These are phyloP conservation scores for Apeira syringaria DNA, from an alignment of 2,888 invertebrate species.

Conservation along the genomic window DNA sequence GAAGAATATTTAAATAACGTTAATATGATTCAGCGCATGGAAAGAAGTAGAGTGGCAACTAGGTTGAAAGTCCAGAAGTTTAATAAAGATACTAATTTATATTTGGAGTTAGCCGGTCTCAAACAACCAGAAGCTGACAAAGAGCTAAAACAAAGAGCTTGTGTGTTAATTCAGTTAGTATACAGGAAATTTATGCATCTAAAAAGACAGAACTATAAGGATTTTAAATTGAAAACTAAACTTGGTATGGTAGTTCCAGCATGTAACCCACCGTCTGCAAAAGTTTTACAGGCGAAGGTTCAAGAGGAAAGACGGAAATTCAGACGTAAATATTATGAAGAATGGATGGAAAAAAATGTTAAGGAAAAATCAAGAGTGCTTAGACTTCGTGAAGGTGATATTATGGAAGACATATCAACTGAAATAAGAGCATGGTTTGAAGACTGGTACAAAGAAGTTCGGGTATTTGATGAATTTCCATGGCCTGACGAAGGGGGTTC, in stretches of 20 bases:
- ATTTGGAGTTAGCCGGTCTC: slow-evolving; percentile 64
- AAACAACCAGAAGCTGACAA: slow-evolving; percentile 55
- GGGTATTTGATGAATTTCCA: slow-evolving; percentile 89
- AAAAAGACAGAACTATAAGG: slow-evolving; percentile 60
- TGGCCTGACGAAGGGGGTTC: slow-evolving; percentile 88
- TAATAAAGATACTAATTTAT: slow-evolving; percentile 60
- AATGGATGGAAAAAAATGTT: slow-evolving; percentile 67
- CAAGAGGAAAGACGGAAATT: slow-evolving; percentile 71
- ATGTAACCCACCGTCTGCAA: slow-evolving; percentile 67
- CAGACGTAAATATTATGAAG: slow-evolving; percentile 66
- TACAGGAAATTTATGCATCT: slow-evolving; percentile 72
- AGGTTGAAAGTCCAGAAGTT: slow-evolving; percentile 46
- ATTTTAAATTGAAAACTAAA: slow-evolving; percentile 65
- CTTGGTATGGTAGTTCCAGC: slow-evolving; percentile 84
- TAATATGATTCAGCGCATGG: slow-evolving; percentile 70
- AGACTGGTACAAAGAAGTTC: slow-evolving; percentile 83
- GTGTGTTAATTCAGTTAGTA: slow-evolving; percentile 50
- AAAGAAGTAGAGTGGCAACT: slow-evolving; percentile 50
- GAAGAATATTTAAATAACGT: slow-evolving; percentile 55
- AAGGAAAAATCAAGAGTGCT: slow-evolving; percentile 79
- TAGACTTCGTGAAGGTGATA: slow-evolving; percentile 76
- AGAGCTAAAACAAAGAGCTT: slow-evolving; percentile 48
- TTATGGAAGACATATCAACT: slow-evolving; percentile 89
- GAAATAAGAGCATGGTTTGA: slow-evolving; percentile 90
- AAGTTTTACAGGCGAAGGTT: slow-evolving; percentile 70